Conservation (phyloP, 1,140 invertebrate species). For the Cherax quadricarinatus region DNA sequence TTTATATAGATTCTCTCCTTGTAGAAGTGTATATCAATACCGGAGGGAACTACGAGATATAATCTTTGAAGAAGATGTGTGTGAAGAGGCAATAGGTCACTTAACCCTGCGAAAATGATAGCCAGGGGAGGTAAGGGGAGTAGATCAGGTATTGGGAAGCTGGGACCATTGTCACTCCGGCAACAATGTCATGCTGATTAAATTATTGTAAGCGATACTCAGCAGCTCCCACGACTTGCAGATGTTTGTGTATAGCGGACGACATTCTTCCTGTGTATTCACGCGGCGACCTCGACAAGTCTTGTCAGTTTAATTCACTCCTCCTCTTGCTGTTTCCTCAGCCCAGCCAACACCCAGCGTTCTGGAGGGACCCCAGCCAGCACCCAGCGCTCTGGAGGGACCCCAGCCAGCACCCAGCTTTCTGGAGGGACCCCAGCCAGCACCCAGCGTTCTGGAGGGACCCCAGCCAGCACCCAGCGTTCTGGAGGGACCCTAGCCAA, state of each 20-base stretch:
- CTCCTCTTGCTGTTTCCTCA: neutral
- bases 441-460: no score
- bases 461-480: neutral
- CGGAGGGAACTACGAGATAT: no score
- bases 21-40: no score
- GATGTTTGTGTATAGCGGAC: neutral
- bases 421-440: no score
- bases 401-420: neutral
- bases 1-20: no score
- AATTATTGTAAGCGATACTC: constrained; percentile 58
- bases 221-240: constrained; percentile 38
- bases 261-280: constrained; percentile 24
- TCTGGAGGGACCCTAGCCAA: neutral
- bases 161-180: neutral
- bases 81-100: no score
- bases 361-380: neutral
- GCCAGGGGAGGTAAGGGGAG: neutral
- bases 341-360: no score
- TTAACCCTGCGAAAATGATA: neutral
- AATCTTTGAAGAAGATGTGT: no score
- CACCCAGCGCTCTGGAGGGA: neutral
- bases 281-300: neutral
- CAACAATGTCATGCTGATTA: constrained; percentile 58
- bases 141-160: neutral
- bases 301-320: constrained; percentile 1